These are phyloP conservation scores for Sterrhoptilus dennistouni DNA, from an alignment of 2,113 vertebrate genomes.

Conservation along the genomic window DNA sequence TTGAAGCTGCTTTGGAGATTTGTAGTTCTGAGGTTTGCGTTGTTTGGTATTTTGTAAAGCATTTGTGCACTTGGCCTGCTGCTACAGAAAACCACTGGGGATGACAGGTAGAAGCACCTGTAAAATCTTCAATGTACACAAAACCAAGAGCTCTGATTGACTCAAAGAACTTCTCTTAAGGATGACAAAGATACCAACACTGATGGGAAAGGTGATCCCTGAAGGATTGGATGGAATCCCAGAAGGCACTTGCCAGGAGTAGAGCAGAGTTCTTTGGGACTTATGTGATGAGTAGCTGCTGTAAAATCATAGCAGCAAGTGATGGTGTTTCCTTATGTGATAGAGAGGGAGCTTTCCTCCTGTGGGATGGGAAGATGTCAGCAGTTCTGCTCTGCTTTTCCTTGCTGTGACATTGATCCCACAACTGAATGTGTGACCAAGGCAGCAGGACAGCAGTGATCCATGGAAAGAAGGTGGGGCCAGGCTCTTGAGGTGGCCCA, in stretches of 20 bases:
- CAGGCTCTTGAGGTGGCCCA: neutral
- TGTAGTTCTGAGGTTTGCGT: neutral
- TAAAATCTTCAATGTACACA: neutral
- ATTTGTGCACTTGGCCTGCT: constrained; percentile 14
- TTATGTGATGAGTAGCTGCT: neutral
- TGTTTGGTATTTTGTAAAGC: constrained; percentile 45
- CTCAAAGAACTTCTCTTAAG: neutral
- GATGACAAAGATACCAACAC: neutral
- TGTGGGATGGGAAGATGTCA: neutral
- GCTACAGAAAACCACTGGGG: neutral
- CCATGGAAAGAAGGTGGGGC: neutral
- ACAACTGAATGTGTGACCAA: neutral
- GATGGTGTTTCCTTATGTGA: neutral
- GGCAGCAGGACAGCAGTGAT: neutral
- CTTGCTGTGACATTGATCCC: neutral
- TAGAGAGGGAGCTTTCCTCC: neutral
- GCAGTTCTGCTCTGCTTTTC: neutral
- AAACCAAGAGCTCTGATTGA: neutral
- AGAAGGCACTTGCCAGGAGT: neutral
- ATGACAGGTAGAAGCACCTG: neutral
- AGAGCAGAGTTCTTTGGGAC: neutral
- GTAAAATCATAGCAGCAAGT: neutral
- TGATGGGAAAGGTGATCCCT: neutral
- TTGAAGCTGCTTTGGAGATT: constrained; percentile 28
- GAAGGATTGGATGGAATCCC: neutral